Evolutionary conservation across 1,140 invertebrate genomes (phyloP).

Genomic region (Rhopalosiphum padi): DNA sequence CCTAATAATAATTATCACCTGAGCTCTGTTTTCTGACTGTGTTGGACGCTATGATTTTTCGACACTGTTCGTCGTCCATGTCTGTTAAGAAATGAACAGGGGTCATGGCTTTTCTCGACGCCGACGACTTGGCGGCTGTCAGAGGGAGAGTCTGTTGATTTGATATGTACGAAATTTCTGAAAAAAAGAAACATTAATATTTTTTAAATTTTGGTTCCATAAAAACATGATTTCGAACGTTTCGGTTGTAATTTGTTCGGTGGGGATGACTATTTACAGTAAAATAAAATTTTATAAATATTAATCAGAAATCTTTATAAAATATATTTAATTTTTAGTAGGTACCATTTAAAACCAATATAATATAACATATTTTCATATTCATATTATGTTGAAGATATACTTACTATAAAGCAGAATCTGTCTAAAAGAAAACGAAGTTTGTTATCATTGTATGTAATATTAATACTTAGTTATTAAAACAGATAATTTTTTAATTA

Average conservation of each 20-base stretch:
- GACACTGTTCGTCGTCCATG: not conserved
- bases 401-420: not conserved
- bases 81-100: constrained; percentile 34
- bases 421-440: not conserved
- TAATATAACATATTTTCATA: not conserved
- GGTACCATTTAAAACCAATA: too few relatives aligned
- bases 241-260: not conserved
- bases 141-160: constrained; percentile 64
- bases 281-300: not conserved
- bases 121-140: constrained; percentile 39
- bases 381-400: not conserved
- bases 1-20: constrained; percentile 4
- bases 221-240: not conserved
- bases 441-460: not conserved
- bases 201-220: not conserved
- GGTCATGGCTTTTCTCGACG: not conserved
- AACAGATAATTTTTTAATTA: not conserved
- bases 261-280: not conserved
- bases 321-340: too few relatives aligned
- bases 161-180: constrained; percentile 64
- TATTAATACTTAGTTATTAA: not conserved
- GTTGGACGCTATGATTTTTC: not conserved
- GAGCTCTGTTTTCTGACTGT: constrained; percentile 38
- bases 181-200: constrained; percentile 45
- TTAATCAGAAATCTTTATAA: not conserved